phyloP scores from a whole-genome alignment of 1,140 invertebrate genomes.

The Platyscapa corneri region DNA sequence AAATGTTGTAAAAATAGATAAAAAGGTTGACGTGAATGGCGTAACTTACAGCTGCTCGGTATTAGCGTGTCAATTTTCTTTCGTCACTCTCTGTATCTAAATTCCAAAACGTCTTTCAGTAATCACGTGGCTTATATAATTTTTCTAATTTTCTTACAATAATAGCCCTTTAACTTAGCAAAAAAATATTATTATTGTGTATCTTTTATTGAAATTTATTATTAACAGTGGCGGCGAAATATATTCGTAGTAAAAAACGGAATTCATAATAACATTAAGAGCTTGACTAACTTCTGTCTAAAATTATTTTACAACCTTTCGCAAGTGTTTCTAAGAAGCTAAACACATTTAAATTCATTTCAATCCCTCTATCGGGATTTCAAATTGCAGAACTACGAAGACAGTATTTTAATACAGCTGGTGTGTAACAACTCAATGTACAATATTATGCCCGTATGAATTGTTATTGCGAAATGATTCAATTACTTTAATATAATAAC shows the following conservation, averaged over 20 bases:
- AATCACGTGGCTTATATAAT: too few relatives aligned
- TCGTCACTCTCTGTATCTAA: neutral
- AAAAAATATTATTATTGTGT: too few relatives aligned
- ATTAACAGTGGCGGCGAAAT: too few relatives aligned
- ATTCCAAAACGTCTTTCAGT: too few relatives aligned
- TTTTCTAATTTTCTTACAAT: too few relatives aligned
- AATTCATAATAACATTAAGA: too few relatives aligned
- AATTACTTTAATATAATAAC: neutral
- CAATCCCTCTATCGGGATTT: neutral
- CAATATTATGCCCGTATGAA: neutral
- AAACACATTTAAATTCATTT: neutral
- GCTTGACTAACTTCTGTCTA: too few relatives aligned
- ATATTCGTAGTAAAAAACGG: too few relatives aligned
- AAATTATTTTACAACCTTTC: neutral
- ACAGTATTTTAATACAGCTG: neutral
- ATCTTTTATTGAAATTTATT: too few relatives aligned
- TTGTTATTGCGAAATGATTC: neutral
- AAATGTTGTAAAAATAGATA: neutral
- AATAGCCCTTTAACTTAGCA: too few relatives aligned
- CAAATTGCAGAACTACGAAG: neutral
- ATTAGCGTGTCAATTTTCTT: neutral
- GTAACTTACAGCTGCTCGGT: neutral
- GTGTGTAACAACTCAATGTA: neutral
- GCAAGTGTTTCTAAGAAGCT: neutral
- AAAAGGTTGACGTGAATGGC: neutral